Evolutionary conservation across 2,797 vertebrate species (phyloP), one percentile per base, ranked within the genome.

Genomic region (Myotis vivesi): DNA sequence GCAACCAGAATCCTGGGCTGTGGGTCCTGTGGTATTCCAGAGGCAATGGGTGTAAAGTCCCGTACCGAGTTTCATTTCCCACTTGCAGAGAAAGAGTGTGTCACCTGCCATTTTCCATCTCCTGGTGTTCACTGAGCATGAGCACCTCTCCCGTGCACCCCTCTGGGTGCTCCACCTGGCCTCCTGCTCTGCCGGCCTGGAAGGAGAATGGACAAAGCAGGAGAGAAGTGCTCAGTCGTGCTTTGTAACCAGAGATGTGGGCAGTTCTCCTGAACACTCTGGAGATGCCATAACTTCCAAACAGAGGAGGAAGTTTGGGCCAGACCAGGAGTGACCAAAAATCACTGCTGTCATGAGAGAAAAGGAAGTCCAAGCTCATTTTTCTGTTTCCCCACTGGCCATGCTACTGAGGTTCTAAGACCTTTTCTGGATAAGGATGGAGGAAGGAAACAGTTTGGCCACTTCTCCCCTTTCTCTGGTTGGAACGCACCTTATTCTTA

Each of bases 1-100:
- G 79, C 57, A 41, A 72, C 83, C 36, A 2, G 30, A 91, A 64
- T 44, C 46, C 59, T 41, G 33, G 53, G 19, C 68, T 91, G 38
- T 41, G 44, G 49, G 49, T 11, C 41, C n/a, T 79, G 72, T 46
- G 64, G 33, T 59, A 44, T 71, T 86, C 91, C 85, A 76, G 62
- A 82, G 46, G 53, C 36, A 3, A 15, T 30, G 25, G 80, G 3
- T 68, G 0, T 77, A 36, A 86, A 87, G 68, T 89, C 76, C 72
- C 80, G 12, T 2, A 66, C 49, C 20, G 51, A 91, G 92, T 93
- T 95, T 95, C 94, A 68, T 87, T 94, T 97, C 94, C 51, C 16
- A 83, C 46, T 95, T 55, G 3, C 6, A 13, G 25, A 62, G 19
- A 77, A 85, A 59, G 8, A 53, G 13, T 4, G 69, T 23, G 36